A percentile compares a stretch with the other conserved stretches of the same genome.
Conservation (phyloP, 2,797 vertebrate species). For the Clarias pachynema region DNA sequence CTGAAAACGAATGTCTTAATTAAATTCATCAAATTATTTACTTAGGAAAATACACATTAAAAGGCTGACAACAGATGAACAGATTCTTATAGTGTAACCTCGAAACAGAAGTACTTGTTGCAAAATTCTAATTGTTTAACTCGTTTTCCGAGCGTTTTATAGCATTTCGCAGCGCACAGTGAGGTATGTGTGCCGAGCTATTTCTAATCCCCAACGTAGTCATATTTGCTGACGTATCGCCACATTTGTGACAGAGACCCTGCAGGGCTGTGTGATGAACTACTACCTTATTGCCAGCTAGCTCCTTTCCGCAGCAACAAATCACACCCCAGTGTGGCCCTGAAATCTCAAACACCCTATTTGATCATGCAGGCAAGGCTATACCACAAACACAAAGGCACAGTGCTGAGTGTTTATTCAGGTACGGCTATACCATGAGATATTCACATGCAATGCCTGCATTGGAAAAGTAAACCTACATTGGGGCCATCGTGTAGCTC, state of each 20-base stretch:
- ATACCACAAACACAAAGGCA: background rate
- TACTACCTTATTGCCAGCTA: constrained; percentile 43
- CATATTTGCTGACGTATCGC: constrained; percentile 52
- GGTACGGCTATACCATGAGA: background rate
- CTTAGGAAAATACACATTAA: background rate
- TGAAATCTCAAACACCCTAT: constrained; percentile 22
- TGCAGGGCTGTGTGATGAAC: constrained; percentile 50
- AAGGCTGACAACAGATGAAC: background rate
- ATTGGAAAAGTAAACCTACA: background rate
- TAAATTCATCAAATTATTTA: background rate
- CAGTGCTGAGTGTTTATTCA: background rate
- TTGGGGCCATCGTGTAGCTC: background rate
- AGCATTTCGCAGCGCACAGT: background rate
- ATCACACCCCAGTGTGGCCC: constrained; percentile 36
- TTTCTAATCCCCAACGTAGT: constrained; percentile 39
- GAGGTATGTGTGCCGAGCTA: constrained; percentile 26
- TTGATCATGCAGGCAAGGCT: background rate
- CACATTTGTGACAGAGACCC: constrained; percentile 46
- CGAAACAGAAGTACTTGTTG: constrained; percentile 2
- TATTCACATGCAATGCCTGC: background rate
- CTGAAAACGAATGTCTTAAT: background rate
- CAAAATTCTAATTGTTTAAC: background rate
- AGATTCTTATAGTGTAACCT: background rate
- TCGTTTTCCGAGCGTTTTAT: constrained; percentile 9
- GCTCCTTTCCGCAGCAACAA: constrained; percentile 43